Evolutionary conservation across 2,888 invertebrate species (phyloP).

Genomic region (Cremastinae sp.): DNA sequence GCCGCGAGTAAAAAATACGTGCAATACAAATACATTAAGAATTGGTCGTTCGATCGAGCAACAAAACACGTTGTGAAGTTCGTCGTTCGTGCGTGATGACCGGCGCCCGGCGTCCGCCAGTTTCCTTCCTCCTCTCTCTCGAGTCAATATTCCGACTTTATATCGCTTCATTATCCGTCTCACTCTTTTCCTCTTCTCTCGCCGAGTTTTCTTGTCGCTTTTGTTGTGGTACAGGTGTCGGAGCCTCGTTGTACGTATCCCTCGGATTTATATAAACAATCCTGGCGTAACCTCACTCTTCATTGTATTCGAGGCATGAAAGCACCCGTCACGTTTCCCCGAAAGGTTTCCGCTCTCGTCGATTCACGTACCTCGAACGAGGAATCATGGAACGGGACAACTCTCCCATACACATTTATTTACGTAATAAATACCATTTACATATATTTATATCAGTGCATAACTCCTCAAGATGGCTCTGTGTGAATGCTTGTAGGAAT

Average conservation of each 20-base stretch:
- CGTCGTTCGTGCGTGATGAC: conserved; percentile 19
- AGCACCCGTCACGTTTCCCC: conserved; percentile 30
- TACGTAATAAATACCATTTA: too few species aligned
- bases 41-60: conserved; percentile 43
- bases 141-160: conserved; percentile 41
- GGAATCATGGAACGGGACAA: conserved; percentile 34
- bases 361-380: conserved; percentile 15
- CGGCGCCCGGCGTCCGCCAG: conserved; percentile 23
- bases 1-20: too few species aligned
- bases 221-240: conserved; percentile 37
- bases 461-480: too few species aligned
- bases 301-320: conserved; percentile 22
- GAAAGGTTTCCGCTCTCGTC: conserved; percentile 48
- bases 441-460: too few species aligned
- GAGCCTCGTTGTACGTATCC: conserved; percentile 1
- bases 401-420: conserved; percentile 30
- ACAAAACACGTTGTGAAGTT: conserved; percentile 21
- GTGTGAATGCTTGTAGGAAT: too few species aligned
- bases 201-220: conserved; percentile 37
- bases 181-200: conserved; percentile 8
- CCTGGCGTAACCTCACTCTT: conserved; percentile 24
- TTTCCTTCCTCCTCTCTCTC: conserved; percentile 11
- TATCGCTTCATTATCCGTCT: conserved; percentile 36
- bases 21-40: conserved; percentile 4
- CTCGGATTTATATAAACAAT: conserved; percentile 17